These are phyloP conservation scores for Mythimna loreyi DNA, from an alignment of 2,888 invertebrate species.

Conservation along the genomic window DNA sequence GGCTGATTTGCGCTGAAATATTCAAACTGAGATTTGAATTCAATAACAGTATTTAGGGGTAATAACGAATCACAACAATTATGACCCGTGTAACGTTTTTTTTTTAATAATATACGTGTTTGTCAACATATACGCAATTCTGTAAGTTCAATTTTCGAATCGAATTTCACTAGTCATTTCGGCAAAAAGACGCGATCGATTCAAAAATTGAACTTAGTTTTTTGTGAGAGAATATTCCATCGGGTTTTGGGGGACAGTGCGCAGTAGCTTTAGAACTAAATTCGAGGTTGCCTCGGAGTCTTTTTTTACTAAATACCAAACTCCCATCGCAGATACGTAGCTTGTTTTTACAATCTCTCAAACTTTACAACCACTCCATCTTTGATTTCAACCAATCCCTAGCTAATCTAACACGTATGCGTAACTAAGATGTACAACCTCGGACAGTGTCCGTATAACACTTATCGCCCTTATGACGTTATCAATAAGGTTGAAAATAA, in stretches of 20 bases:
- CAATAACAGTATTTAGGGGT: not conserved
- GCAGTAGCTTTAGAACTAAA: slow-evolving; percentile 30
- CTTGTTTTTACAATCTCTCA: not conserved
- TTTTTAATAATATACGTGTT: not conserved
- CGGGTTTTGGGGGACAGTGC: slow-evolving; percentile 38
- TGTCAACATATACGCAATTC: slow-evolving; percentile 11
- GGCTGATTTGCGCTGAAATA: no score
- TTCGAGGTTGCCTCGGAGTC: slow-evolving; percentile 14
- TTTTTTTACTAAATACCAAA: slow-evolving; percentile 6
- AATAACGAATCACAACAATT: not conserved
- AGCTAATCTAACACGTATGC: slow-evolving; percentile 31
- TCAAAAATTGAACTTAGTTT: slow-evolving; percentile 24
- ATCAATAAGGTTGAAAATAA: slow-evolving; percentile 20
- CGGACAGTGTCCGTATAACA: not conserved
- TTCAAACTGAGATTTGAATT: no score
- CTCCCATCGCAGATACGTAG: not conserved
- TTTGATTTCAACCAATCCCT: slow-evolving; percentile 19
- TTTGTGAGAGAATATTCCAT: not conserved
- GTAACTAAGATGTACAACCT: slow-evolving; percentile 25
- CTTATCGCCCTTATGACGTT: not conserved
- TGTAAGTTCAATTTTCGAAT: slow-evolving; percentile 13
- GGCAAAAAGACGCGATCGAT: not conserved
- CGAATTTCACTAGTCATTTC: not conserved
- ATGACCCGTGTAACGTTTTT: not conserved
- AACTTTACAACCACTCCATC: slow-evolving; percentile 14